Percentiles rank a stretch among this genome's conserved stretches.
These are phyloP conservation scores for Scomber colias DNA, from an alignment of 2,113 vertebrate genomes.

Conservation along the genomic window DNA sequence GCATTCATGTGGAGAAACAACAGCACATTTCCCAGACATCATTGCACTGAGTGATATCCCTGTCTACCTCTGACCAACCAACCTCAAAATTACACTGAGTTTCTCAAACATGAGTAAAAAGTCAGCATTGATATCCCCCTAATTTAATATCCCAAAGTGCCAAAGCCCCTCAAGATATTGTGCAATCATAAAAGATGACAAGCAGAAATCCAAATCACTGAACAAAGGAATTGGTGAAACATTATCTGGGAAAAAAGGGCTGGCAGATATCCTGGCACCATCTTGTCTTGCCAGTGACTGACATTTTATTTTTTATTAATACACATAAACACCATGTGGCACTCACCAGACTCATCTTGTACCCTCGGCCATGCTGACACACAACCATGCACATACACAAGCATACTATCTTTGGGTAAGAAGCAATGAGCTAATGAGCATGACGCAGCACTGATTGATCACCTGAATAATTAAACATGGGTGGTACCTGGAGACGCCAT, in stretches of 20 bases:
- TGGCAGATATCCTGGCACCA: slow-evolving; percentile 22
- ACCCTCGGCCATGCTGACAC: slow-evolving; percentile 50
- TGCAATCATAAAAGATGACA: slow-evolving; percentile 13
- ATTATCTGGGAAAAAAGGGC: slow-evolving; percentile 17
- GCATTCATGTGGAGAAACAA: slow-evolving; percentile 69
- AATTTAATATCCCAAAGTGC: slow-evolving; percentile 31
- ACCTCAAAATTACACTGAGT: slow-evolving; percentile 51
- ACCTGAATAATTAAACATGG: slow-evolving; percentile 83
- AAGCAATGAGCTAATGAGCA: slow-evolving; percentile 69
- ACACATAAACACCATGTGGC: slow-evolving; percentile 64
- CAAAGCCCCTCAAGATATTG: not conserved
- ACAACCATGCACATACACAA: slow-evolving; percentile 31
- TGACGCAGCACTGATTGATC: slow-evolving; percentile 74
- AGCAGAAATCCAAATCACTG: slow-evolving; percentile 4
- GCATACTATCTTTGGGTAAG: slow-evolving; percentile 28
- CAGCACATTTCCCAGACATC: slow-evolving; percentile 45
- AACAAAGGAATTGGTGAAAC: slow-evolving; percentile 24
- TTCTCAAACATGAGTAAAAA: slow-evolving; percentile 38
- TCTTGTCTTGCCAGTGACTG: slow-evolving; percentile 42
- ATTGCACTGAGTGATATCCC: slow-evolving; percentile 55
- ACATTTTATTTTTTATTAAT: slow-evolving; percentile 70
- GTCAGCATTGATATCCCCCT: not conserved
- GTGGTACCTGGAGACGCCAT: slow-evolving; percentile 77
- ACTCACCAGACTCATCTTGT: slow-evolving; percentile 48
- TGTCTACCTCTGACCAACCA: slow-evolving; percentile 41